These are phyloP conservation scores for Cordilura impudica DNA, from an alignment of 2,888 invertebrate species.

Conservation along the genomic window DNA sequence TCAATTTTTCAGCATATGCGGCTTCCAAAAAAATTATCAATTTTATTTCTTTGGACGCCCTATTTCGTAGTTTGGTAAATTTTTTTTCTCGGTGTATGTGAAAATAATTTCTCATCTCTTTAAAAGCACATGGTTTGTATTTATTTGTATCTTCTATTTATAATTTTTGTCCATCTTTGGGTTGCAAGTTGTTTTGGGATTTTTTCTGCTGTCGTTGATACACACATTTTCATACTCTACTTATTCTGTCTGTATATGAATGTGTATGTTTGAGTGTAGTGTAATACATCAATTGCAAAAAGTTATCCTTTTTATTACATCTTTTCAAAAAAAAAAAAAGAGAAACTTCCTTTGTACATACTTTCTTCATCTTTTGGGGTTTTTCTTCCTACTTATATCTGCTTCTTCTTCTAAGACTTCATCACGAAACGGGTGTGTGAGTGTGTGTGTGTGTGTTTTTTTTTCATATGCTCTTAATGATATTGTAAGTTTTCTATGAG, in stretches of 20 bases:
- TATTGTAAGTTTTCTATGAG: slow-evolving; percentile 61
- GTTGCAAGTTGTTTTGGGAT: slow-evolving; percentile 11
- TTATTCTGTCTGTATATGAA: slow-evolving; percentile 18
- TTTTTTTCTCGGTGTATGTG: slow-evolving; percentile 68
- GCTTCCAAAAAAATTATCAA: too few relatives aligned
- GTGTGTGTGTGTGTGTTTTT: slow-evolving; percentile 42
- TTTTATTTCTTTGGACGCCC: too few relatives aligned
- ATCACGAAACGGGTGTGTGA: neutral
- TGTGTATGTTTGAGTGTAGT: slow-evolving; percentile 42
- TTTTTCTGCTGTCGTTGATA: slow-evolving; percentile 18
- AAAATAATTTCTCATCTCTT: slow-evolving; percentile 62
- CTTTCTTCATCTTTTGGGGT: slow-evolving; percentile 44
- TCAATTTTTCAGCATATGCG: too few relatives aligned
- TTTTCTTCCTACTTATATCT: slow-evolving; percentile 15
- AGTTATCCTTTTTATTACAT: slow-evolving; percentile 71
- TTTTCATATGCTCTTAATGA: slow-evolving; percentile 48
- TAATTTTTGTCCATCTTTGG: slow-evolving; percentile 30
- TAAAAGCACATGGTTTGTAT: slow-evolving; percentile 26
- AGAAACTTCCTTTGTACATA: slow-evolving; percentile 30
- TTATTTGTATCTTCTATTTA: slow-evolving; percentile 12
- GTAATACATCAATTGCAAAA: slow-evolving; percentile 77
- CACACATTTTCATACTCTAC: too few relatives aligned
- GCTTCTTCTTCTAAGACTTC: slow-evolving; percentile 5
- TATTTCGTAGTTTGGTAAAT: too few relatives aligned
- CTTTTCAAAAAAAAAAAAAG: slow-evolving; percentile 51